Evolutionary conservation across 2,797 vertebrate genomes (phyloP).

Genomic region (Eleutherodactylus coqui): DNA sequence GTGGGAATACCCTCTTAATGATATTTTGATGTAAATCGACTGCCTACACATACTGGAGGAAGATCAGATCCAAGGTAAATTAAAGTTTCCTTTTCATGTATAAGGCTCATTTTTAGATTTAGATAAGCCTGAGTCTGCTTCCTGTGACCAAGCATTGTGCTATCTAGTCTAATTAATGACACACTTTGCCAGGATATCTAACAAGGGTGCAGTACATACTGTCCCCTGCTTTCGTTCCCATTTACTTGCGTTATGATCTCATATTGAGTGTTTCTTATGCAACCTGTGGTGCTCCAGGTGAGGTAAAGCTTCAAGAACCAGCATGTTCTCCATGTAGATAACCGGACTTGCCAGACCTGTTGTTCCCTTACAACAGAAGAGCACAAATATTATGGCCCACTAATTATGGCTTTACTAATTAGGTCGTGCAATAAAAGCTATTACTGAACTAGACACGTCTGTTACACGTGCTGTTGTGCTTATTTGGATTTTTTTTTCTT

Average conservation of each 20-base stretch:
- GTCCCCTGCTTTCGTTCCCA: background rate
- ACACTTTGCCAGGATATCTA: background rate
- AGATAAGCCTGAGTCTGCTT: no score
- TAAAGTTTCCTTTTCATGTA: no score
- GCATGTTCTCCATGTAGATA: background rate
- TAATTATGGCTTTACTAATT: no score
- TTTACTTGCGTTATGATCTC: background rate
- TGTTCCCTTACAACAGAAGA: background rate
- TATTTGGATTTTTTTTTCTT: background rate
- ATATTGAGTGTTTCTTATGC: background rate
- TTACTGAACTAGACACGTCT: background rate
- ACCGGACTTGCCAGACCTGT: background rate
- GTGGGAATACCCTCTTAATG: no score
- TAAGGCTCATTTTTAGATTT: background rate
- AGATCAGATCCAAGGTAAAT: no score
- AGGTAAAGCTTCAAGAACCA: background rate
- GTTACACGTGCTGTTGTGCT: background rate
- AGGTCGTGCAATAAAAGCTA: background rate
- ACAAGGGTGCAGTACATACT: background rate
- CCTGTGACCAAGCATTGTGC: background rate
- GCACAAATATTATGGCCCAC: background rate
- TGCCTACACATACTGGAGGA: background rate
- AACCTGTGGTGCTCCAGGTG: background rate
- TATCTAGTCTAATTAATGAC: background rate
- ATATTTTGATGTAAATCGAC: no score